These are phyloP conservation scores for Scaptomyza cyrtandrae DNA, from an alignment of 2,888 invertebrate genomes.

Conservation along the genomic window DNA sequence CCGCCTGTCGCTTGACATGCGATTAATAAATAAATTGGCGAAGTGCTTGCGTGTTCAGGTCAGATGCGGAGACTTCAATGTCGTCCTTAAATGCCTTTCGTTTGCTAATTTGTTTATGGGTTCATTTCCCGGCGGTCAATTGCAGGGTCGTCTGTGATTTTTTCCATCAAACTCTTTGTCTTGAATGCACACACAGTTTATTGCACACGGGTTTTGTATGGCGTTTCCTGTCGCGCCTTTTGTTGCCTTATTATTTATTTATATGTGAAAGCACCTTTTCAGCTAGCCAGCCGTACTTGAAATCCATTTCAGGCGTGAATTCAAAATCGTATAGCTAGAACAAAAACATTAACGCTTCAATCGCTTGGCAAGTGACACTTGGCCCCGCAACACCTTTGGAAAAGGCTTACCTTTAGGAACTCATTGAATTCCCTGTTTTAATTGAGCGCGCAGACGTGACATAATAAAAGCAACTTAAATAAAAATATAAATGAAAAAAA, in stretches of 20 bases:
- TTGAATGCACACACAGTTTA: constrained; percentile 24
- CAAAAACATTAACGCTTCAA: constrained; percentile 70
- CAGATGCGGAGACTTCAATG: constrained; percentile 15
- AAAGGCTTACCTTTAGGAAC: constrained; percentile 44
- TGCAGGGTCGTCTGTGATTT: constrained; percentile 82
- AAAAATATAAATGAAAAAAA: constrained; percentile 41
- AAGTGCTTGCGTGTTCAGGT: constrained; percentile 62
- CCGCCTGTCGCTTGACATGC: constrained; percentile 68
- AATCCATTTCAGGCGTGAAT: constrained; percentile 76
- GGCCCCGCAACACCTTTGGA: constrained; percentile 47
- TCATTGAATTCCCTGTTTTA: constrained; percentile 56
- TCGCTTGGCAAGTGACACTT: constrained; percentile 81
- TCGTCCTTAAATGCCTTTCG: constrained; percentile 65
- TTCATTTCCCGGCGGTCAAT: constrained; percentile 84
- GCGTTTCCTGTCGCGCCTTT: constrained; percentile 53
- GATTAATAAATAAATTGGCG: constrained; percentile 78
- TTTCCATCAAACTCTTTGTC: constrained; percentile 27
- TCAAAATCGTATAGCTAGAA: constrained; percentile 54
- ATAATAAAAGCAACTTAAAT: constrained; percentile 44
- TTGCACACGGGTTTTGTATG: constrained; percentile 44
- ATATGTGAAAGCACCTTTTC: constrained; percentile 59
- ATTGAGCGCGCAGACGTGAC: constrained; percentile 71
- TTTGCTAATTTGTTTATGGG: constrained; percentile 79
- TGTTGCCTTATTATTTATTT: constrained; percentile 31
- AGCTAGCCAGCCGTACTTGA: constrained; percentile 78